Conservation (phyloP, 2,113 vertebrate genomes). For the Hydrolagus affinis region DNA sequence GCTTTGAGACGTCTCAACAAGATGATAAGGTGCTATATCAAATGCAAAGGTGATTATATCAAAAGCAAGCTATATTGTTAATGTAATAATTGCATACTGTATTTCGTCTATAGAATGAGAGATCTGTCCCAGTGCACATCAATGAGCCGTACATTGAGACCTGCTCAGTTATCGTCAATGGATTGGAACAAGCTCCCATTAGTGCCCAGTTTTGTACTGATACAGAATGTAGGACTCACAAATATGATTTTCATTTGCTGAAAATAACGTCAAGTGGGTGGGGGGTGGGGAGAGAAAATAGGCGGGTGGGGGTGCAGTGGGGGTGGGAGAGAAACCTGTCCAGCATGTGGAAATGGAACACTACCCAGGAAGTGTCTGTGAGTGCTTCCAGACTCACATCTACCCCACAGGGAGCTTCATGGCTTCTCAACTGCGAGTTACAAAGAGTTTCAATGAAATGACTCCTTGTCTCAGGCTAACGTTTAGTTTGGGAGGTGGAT, state of each 20-base stretch:
- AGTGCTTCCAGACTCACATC: neutral
- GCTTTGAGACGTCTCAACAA: too few relatives aligned
- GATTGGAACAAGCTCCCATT: constrained; percentile 61
- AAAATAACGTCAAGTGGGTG: neutral
- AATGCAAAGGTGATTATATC: constrained; percentile 61
- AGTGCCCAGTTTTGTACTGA: constrained; percentile 72
- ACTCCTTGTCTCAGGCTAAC: too few relatives aligned
- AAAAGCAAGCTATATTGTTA: constrained; percentile 86
- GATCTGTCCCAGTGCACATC: constrained; percentile 70
- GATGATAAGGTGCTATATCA: too few relatives aligned
- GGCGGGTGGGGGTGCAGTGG: too few relatives aligned
- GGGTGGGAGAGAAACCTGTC: too few relatives aligned
- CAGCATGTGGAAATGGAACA: neutral
- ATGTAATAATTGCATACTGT: too few relatives aligned
- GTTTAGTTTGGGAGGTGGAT: neutral
- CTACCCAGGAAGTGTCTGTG: neutral
- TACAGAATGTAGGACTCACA: neutral
- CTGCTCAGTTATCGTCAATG: too few relatives aligned
- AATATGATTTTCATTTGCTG: constrained; percentile 5
- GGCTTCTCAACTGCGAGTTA: too few relatives aligned
- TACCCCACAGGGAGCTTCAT: neutral
- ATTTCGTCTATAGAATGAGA: constrained; percentile 98
- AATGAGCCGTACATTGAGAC: too few relatives aligned
- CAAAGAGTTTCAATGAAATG: too few relatives aligned
- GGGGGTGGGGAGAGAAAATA: too few relatives aligned